Evolutionary conservation across 2,888 invertebrate genomes (phyloP), one percentile per base, ranked within the genome.

Genomic region (Leucania comma): DNA sequence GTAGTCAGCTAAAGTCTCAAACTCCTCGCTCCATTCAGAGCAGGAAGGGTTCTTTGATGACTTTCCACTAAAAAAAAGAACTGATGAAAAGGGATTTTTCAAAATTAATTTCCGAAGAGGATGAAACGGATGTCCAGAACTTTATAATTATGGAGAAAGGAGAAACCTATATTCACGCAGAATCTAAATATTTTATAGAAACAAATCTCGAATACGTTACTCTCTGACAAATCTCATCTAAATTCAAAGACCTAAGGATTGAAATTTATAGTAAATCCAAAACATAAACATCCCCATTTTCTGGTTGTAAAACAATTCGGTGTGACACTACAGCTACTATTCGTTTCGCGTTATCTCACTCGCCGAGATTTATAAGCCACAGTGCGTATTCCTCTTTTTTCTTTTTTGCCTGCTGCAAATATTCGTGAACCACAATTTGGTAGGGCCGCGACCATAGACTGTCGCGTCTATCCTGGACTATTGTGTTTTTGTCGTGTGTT

Each of bases 261-360:
- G 56, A 72, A 51, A 82, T 79, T 70, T 79, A 81, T 70, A 56
- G 85, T 79, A 67, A 71, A 63, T 60, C 59, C 66, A 61, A 70
- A 64, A 53, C 83, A 80, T 80, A 85, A 85, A 83, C 72, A 83
- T 53, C 61, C 61, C 69, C 70, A 83, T 85, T 83, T 77, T 78
- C 64, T 72, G 72, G 42, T 60, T 78, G 78, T 78, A 78, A 83
- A 76, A 85, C 86, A 78, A 83, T 84, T 81, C 68, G 12, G 50
- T 32, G 75, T 73, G 80, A 80, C 82, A 77, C 71, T 60, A 68
- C 1, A 71, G 54, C 78, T 54, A 71, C 75, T 82, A 81, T 85
- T 81, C 67, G 75, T 81, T 81, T 73, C 75, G 38, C 68, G 78
- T 85, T 85, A 84, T 85, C 81, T 83, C 72, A 63, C 75, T 70